Conservation (phyloP, 2,888 invertebrate species). For the Celastrina argiolus region DNA sequence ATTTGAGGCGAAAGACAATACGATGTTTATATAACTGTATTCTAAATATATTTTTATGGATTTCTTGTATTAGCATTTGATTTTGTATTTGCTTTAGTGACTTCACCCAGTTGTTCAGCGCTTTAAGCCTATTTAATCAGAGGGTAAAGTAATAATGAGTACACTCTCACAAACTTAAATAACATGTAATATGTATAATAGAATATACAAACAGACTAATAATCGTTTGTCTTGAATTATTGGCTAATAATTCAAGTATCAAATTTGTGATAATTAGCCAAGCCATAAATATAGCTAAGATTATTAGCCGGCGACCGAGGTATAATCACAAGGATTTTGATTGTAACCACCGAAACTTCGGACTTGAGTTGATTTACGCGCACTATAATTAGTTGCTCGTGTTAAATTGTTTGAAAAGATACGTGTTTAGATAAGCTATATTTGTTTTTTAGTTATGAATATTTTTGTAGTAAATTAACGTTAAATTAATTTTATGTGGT, state of each 20-base stretch:
- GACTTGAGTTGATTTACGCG: slow-evolving; percentile 37
- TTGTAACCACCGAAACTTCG: slow-evolving; percentile 46
- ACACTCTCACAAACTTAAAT: not conserved
- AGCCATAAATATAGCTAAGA: slow-evolving; percentile 70
- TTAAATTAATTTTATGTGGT: slow-evolving; percentile 10
- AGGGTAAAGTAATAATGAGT: not conserved
- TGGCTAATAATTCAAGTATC: slow-evolving; percentile 47
- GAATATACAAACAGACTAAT: not conserved
- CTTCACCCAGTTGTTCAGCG: too few relatives aligned
- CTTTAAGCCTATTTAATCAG: too few relatives aligned
- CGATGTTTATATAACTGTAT: too few relatives aligned
- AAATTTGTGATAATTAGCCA: slow-evolving; percentile 74
- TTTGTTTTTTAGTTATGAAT: slow-evolving; percentile 12
- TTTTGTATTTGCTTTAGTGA: too few relatives aligned
- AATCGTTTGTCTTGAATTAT: slow-evolving; percentile 4
- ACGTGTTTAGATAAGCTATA: slow-evolving; percentile 8
- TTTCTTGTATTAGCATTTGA: too few relatives aligned
- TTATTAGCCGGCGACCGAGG: slow-evolving; percentile 63
- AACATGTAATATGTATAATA: not conserved
- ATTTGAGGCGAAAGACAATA: too few relatives aligned
- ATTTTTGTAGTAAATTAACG: slow-evolving; percentile 1
- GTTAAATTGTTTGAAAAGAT: slow-evolving; percentile 21
- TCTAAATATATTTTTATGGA: too few relatives aligned
- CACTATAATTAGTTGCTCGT: slow-evolving; percentile 23
- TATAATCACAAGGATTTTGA: slow-evolving; percentile 60